Conservation (phyloP, 1,140 invertebrate genomes). For the Halesus radiatus region DNA sequence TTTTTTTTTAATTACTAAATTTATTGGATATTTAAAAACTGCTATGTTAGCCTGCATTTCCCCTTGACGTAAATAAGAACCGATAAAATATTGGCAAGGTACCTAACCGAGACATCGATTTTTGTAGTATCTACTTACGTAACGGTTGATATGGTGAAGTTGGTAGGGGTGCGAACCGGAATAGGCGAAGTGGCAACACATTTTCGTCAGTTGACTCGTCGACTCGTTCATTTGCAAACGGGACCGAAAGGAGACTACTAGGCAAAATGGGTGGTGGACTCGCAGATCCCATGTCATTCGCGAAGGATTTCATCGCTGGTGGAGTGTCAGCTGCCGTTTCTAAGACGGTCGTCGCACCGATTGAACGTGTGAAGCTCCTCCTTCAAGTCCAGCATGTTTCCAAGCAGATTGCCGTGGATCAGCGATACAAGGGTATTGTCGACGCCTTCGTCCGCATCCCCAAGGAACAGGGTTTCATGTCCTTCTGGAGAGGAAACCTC, state of each 20-base stretch:
- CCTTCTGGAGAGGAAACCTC: conserved; percentile 96
- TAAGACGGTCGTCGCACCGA: conserved; percentile 90
- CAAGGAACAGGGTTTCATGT: conserved; percentile 87
- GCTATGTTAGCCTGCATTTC: neutral
- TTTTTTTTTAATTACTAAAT: no score
- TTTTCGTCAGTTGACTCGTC: conserved; percentile 10
- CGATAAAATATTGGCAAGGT: neutral
- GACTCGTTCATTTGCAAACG: conserved; percentile 50
- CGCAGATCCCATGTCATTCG: conserved; percentile 73
- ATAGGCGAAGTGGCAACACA: conserved; percentile 17
- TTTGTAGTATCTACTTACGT: no score
- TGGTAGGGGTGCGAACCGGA: conserved; percentile 19
- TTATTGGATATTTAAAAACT: no score
- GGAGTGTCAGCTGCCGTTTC: conserved; percentile 92
- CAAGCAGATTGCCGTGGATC: conserved; percentile 84
- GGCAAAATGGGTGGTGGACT: conserved; percentile 70
- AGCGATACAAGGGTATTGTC: conserved; percentile 89
- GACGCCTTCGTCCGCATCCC: conserved; percentile 91
- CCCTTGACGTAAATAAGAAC: neutral
- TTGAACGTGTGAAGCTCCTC: conserved; percentile 94
- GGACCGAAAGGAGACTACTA: conserved; percentile 53
- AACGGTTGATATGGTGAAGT: neutral
- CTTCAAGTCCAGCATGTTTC: conserved; percentile 91
- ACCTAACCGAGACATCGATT: neutral
- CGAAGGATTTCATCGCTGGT: conserved; percentile 89